phyloP scores from a whole-genome alignment of 2,888 invertebrate genomes.

The Aquatica leii region DNA sequence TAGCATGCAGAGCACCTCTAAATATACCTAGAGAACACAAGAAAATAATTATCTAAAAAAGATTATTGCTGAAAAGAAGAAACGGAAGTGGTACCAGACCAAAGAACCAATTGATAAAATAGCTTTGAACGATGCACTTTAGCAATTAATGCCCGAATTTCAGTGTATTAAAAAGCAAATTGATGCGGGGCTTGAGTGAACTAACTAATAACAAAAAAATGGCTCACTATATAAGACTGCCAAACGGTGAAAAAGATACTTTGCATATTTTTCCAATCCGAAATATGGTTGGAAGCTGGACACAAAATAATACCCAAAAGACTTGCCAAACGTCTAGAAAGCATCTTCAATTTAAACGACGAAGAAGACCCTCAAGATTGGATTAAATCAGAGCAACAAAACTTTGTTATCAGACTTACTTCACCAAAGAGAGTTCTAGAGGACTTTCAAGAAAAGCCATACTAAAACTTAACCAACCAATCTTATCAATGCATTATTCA shows the following conservation, averaged over 20 bases:
- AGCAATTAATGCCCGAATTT: too few species aligned
- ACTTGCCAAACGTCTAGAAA: slow-evolving; percentile 19
- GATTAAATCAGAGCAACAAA: not conserved
- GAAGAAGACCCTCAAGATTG: slow-evolving; percentile 6
- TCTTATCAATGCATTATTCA: slow-evolving; percentile 16
- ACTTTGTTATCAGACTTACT: not conserved
- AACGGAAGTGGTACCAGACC: too few species aligned
- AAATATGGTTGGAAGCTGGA: slow-evolving; percentile 8
- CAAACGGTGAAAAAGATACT: not conserved
- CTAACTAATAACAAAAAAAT: too few species aligned
- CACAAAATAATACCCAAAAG: slow-evolving; percentile 16
- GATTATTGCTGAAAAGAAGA: too few species aligned
- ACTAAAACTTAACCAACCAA: slow-evolving; percentile 26
- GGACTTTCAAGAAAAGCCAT: slow-evolving; percentile 31
- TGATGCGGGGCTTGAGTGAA: too few species aligned
- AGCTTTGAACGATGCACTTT: too few species aligned
- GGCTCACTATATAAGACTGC: too few species aligned
- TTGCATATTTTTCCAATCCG: not conserved
- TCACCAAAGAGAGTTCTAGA: slow-evolving; percentile 18
- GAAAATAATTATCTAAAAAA: too few species aligned
- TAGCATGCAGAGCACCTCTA: too few species aligned
- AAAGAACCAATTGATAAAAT: too few species aligned
- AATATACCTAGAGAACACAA: too few species aligned
- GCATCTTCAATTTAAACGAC: slow-evolving; percentile 9
- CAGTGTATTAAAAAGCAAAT: too few species aligned